Evolutionary conservation across 2,888 invertebrate genomes (phyloP), one percentile per base, ranked within the genome.

Genomic region (Pyralis farinalis): DNA sequence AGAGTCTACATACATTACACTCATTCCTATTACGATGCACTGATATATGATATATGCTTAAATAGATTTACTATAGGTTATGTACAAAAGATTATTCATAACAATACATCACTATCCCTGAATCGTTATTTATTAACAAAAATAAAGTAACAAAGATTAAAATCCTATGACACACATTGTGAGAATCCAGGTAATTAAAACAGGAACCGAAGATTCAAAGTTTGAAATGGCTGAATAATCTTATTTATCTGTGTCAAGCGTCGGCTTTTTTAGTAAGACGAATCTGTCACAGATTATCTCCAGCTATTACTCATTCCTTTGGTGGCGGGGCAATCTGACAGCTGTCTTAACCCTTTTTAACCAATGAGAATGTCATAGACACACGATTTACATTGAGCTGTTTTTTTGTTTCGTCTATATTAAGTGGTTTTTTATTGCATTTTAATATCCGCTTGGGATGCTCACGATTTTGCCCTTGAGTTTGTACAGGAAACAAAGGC

Each of bases 321-420:
- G 77, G 71, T 73, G 67, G 68, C 69, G 70, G 75, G 71, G 71
- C 80, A 79, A 77, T 83, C 77, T 87, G 84, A 85, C 87, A 87
- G 86, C 79, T 82, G 83, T 77, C 81, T 82, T 79, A 86, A 87
- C 88, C 87, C 87, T 88, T 88, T 85, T 87, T 83, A 86, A 77
- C 86, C 86, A 85, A 83, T 85, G 77, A 78, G 78, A 78, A 78
- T 79, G 78, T 79, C 82, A 80, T 80, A 82, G 82, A 72, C 73
- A 63, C 77, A 77, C 71, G 75, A 72, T 77, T 79, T 75, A 78
- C 76, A 77, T 80, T 72, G 57, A 62, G 56, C 48, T 46, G 57
- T 63, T 68, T 70, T 72, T 71, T 70, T 71, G 64, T 66, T 51
- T 55, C 47, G 47, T 54, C 56, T 64, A 61, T 71, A 69, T 65